Evolutionary conservation across 2,113 vertebrate genomes (phyloP), one percentile per base, ranked within the genome.

Genomic region (Phoxinus phoxinus): DNA sequence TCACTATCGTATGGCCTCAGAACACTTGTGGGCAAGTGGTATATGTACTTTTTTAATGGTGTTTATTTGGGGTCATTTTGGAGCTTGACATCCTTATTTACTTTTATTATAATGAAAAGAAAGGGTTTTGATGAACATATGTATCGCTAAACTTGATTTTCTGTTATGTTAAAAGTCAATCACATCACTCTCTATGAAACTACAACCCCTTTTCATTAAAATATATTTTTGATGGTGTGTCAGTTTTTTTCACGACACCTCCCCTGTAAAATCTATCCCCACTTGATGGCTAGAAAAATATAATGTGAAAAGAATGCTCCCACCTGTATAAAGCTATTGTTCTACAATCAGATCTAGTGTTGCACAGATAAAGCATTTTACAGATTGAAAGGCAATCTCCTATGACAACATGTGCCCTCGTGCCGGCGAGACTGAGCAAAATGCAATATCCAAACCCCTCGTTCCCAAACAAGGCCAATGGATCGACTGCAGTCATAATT

Each of bases 311-410:
- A 84, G 69, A 86, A 85, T 11, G 56, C 72, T 84, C 75, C 81
- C 84, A 85, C 78, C 83, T 71, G 84, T 82, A 63, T 75, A 73
- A 83, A 89, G 87, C 86, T 77, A 86, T 87, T 90, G 92, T 90
- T 92, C 87, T 87, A 81, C 90, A 89, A 90, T 87, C 85, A 85
- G 91, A 92, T 91, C 88, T 84, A 84, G 83, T 89, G 87, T 84
- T 82, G 58, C 75, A 80, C 77, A 89, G 87, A 93, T 89, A 91
- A 90, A 90, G 86, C 85, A 77, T 91, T 90, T 91, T 32, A 86
- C 84, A 83, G 86, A 89, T 67, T 48, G 71, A 89, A 86, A 89
- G 85, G 81, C 72, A 83, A 91, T 85, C 71, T 85, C 25, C n/a
- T 69, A 84, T 84, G 83, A 69, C 81, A 76, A 88, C 84, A 89